Evolutionary conservation across 2,797 vertebrate species (phyloP), one percentile per base, ranked within the genome.

Genomic region (Crenuchus spilurus): DNA sequence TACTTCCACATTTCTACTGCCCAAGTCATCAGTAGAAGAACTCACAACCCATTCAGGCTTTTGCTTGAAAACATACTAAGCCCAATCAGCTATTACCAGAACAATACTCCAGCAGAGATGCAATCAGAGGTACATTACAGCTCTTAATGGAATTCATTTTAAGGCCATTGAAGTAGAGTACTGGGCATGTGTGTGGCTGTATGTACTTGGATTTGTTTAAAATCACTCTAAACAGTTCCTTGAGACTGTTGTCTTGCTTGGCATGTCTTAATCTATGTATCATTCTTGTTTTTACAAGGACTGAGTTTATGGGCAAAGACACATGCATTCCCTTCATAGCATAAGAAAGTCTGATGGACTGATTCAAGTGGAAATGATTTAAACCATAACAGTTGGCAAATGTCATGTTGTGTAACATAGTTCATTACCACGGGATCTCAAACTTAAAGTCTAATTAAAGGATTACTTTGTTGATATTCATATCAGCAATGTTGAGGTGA

Each of bases 1-100:
- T 39, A 77, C 63, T 75, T 51, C 70, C 76, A 79, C 82, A 66
- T 70, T 79, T 76, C 69, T 75, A 81, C 77, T 85, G 54, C 41
- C 82, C 62, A 33, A 24, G 66, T 30, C 26, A 28, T 54, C 4
- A 54, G 2, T 16, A 9, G 48, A 20, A 52, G n/a, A n/a, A n/a
- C n/a, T n/a, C n/a, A n/a, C n/a, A n/a, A n/a, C n/a, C n/a, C n/a
- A n/a, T n/a, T n/a, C n/a, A n/a, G n/a, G n/a, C n/a, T n/a, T n/a
- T n/a, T n/a, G n/a, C n/a, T n/a, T n/a, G n/a, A n/a, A 9, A 52
- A n/a, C n/a, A 20, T 46, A 20, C 16, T 46, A 4, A 46, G 5
- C 9, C 46, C 18, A 48, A 48, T 48, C 18, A 48, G 46, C 18
- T 18, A 22, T 9, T 8, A 20, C 9, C 46, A 49, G 46, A 49